Conservation (phyloP, 2,797 vertebrate species). For the Capromys pilorides region DNA sequence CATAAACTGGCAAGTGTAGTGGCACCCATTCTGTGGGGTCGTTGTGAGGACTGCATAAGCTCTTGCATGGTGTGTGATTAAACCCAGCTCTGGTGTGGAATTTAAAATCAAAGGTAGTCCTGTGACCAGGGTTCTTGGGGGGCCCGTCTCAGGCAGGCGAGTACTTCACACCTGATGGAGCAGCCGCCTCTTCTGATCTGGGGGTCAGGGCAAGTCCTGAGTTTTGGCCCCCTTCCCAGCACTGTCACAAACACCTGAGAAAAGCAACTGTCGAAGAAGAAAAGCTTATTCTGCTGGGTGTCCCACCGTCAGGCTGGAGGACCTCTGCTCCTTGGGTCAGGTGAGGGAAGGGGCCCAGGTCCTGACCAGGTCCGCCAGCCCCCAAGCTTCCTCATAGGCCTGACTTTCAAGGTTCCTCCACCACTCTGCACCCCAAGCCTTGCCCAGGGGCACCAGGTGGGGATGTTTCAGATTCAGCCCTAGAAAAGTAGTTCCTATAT, state of each 20-base stretch:
- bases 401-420: background rate
- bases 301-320: too few relatives aligned
- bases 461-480: background rate
- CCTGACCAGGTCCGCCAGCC: background rate
- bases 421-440: background rate
- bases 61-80: background rate
- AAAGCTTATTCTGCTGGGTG: background rate
- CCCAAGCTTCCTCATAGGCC: background rate
- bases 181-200: too few relatives aligned
- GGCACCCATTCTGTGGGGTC: background rate
- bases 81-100: too few relatives aligned
- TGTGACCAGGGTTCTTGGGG: background rate
- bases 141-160: background rate
- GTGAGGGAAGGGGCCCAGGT: background rate
- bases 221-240: background rate
- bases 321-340: background rate
- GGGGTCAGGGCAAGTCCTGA: background rate
- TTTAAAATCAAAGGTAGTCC: background rate
- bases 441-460: background rate
- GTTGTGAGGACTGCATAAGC: background rate
- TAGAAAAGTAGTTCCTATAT: background rate
- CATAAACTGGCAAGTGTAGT: background rate
- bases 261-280: background rate
- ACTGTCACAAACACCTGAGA: background rate
- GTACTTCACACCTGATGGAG: too few relatives aligned